phyloP scores from a whole-genome alignment of 2,797 vertebrate genomes.

The Cheracebus regulus region DNA sequence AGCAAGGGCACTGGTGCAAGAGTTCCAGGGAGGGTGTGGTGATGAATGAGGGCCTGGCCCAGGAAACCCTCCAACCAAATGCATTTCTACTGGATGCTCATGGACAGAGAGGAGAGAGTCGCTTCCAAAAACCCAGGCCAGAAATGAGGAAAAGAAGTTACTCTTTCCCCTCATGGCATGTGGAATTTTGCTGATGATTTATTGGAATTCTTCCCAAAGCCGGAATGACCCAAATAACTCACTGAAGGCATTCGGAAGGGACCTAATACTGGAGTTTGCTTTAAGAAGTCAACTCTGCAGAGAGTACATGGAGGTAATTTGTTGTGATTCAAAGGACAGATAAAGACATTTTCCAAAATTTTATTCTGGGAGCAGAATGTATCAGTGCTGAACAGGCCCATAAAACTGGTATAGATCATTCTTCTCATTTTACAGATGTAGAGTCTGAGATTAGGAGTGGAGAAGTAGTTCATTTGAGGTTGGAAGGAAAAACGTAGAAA shows the following conservation, averaged over 20 bases:
- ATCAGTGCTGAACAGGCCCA: background rate
- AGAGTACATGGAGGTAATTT: background rate
- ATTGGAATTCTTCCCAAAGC: constrained; percentile 56
- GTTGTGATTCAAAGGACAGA: background rate
- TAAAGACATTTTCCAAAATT: constrained; percentile 36
- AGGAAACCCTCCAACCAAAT: background rate
- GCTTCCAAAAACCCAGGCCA: constrained; percentile 22
- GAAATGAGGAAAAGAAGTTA: constrained; percentile 4
- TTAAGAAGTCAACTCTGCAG: background rate
- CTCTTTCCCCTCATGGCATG: background rate
- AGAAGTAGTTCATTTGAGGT: background rate
- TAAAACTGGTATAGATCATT: background rate
- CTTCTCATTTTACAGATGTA: background rate
- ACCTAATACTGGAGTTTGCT: background rate
- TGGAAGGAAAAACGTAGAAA: background rate
- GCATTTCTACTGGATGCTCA: background rate
- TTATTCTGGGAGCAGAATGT: background rate
- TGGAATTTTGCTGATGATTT: constrained; percentile 53
- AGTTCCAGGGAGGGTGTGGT: background rate
- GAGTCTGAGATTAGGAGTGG: background rate
- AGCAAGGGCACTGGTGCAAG: background rate
- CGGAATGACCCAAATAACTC: constrained; percentile 18
- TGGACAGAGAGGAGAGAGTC: background rate
- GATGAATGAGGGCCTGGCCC: background rate
- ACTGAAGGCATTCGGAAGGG: background rate